Conservation (phyloP, 2,113 vertebrate species). For the Bubo bubo region DNA sequence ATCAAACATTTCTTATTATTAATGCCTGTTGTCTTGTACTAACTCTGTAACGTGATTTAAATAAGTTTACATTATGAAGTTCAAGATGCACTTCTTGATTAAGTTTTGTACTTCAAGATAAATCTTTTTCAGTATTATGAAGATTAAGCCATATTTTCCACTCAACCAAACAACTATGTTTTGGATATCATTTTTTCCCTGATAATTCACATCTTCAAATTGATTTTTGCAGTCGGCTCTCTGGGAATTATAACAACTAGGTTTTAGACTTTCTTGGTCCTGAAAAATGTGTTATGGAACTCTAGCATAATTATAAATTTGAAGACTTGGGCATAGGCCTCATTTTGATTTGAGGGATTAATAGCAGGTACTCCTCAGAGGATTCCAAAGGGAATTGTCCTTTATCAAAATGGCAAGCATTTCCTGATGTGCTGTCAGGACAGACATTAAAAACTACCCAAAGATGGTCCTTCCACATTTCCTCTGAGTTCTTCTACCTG, state of each 20-base stretch:
- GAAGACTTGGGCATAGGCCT: not conserved
- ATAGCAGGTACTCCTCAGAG: not conserved
- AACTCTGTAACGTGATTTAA: not conserved
- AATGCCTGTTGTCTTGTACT: not conserved
- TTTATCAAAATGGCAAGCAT: slow-evolving; percentile 43
- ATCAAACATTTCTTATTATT: not conserved
- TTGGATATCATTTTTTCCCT: not conserved
- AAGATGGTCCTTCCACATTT: slow-evolving; percentile 34
- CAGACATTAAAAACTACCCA: slow-evolving; percentile 28
- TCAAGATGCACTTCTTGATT: not conserved
- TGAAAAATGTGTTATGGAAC: slow-evolving; percentile 19
- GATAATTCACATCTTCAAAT: not conserved
- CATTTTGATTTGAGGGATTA: slow-evolving; percentile 29
- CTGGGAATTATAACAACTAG: not conserved
- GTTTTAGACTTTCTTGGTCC: not conserved
- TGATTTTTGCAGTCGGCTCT: slow-evolving; percentile 28
- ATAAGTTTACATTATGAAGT: not conserved
- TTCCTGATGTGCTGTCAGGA: slow-evolving; percentile 32
- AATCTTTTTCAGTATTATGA: not conserved
- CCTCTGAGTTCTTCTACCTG: slow-evolving; percentile 26
- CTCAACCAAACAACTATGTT: not conserved
- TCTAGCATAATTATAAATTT: not conserved
- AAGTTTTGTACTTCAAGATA: not conserved
- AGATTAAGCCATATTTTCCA: not conserved
- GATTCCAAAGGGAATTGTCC: slow-evolving; percentile 36